Conservation (phyloP, 1,140 invertebrate species). For the Propsilocerus akamusi region DNA sequence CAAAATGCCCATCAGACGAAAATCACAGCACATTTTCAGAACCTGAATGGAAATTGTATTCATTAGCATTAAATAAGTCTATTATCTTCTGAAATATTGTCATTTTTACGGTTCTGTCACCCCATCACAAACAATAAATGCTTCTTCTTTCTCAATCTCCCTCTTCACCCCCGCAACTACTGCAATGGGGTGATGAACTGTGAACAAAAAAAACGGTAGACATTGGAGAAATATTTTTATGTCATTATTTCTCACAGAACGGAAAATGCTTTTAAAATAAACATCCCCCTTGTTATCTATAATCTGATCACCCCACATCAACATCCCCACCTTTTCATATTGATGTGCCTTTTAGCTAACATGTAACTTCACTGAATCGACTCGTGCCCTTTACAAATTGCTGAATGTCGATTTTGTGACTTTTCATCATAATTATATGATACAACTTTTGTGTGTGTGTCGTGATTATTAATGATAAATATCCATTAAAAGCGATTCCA, state of each 20-base stretch:
- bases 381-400: not conserved
- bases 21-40: not conserved
- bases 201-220: not conserved
- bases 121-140: not conserved
- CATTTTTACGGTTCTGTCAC: not conserved
- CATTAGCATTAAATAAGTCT: not conserved
- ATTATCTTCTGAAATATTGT: not conserved
- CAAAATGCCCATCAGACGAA: not conserved
- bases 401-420: no score
- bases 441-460: not conserved
- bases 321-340: no score
- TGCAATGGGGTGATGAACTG: not conserved
- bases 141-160: not conserved
- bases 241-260: not conserved
- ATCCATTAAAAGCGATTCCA: not conserved
- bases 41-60: not conserved
- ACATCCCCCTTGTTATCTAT: not conserved
- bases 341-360: no score
- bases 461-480: not conserved
- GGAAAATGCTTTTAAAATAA: not conserved
- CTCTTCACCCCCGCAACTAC: not conserved
- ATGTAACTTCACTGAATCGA: no score
- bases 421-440: not conserved
- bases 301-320: not conserved
- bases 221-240: not conserved